Evolutionary conservation across 2,797 vertebrate genomes (phyloP).

Genomic region (Sternarchorhynchus goeldii): DNA sequence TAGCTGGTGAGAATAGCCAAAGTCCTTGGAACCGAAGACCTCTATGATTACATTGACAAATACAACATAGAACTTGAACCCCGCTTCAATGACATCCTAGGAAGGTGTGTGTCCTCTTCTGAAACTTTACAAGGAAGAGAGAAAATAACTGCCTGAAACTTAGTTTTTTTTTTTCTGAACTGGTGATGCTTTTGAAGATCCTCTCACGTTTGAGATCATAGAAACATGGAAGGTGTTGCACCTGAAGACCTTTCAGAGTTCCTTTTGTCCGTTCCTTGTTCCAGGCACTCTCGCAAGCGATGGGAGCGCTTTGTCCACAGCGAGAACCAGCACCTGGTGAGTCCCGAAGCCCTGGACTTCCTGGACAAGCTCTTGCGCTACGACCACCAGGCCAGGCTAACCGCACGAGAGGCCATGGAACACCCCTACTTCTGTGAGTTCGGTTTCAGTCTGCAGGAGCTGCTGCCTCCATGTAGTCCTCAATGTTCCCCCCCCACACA

Average conservation of each 20-base stretch:
- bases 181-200: neutral
- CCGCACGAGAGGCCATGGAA: constrained; percentile 81
- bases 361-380: constrained; percentile 82
- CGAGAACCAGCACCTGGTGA: constrained; percentile 82
- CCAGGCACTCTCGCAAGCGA: constrained; percentile 72
- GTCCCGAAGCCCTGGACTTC: constrained; percentile 81
- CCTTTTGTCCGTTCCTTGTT: neutral
- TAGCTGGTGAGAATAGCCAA: constrained; percentile 76
- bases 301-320: constrained; percentile 84
- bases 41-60: constrained; percentile 77
- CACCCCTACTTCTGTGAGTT: constrained; percentile 80
- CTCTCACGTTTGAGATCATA: neutral
- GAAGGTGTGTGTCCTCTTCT: constrained; percentile 63
- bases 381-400: constrained; percentile 81
- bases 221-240: neutral
- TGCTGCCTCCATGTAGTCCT: no score
- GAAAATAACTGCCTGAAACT: neutral
- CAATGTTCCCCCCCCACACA: no score
- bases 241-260: no score
- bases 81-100: constrained; percentile 75
- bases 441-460: neutral
- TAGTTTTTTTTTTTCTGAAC: neutral
- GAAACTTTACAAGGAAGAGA: no score
- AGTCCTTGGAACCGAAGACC: constrained; percentile 74
- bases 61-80: constrained; percentile 76